phyloP scores from a whole-genome alignment of 2,888 invertebrate species.

The Eupithecia dodoneata region DNA sequence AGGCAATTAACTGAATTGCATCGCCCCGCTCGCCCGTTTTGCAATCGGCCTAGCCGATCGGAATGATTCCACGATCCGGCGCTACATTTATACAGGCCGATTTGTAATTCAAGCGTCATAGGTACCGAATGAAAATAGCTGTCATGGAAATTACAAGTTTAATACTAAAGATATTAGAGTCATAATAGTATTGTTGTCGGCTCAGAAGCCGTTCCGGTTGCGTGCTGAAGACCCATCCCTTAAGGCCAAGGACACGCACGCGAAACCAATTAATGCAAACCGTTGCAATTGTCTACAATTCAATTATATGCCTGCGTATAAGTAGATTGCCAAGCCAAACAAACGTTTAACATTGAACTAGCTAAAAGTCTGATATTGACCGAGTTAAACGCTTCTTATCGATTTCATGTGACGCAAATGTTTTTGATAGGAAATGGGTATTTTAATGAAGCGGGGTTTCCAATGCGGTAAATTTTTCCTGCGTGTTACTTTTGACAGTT shows the following conservation, averaged over 20 bases:
- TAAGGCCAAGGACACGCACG: slow-evolving; percentile 71
- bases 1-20: too few relatives aligned
- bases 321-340: slow-evolving; percentile 12
- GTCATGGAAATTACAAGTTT: not conserved
- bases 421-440: slow-evolving; percentile 6
- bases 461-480: not conserved
- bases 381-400: slow-evolving; percentile 25
- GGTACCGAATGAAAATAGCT: not conserved
- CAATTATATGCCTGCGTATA: slow-evolving; percentile 21
- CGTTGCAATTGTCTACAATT: slow-evolving; percentile 52
- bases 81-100: too few relatives aligned
- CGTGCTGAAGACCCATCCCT: slow-evolving; percentile 48
- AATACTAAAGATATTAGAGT: not conserved
- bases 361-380: slow-evolving; percentile 19
- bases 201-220: slow-evolving; percentile 35
- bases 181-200: slow-evolving; percentile 23
- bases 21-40: too few relatives aligned
- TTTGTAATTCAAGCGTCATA: too few relatives aligned
- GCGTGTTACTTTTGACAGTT: not conserved
- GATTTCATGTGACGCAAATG: slow-evolving; percentile 11
- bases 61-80: too few relatives aligned
- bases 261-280: slow-evolving; percentile 60
- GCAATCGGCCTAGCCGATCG: too few relatives aligned
- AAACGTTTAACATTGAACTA: slow-evolving; percentile 29
- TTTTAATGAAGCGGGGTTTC: not conserved